Conservation (phyloP, 2,113 vertebrate species). For the Anarhynchus alexandrinus region DNA sequence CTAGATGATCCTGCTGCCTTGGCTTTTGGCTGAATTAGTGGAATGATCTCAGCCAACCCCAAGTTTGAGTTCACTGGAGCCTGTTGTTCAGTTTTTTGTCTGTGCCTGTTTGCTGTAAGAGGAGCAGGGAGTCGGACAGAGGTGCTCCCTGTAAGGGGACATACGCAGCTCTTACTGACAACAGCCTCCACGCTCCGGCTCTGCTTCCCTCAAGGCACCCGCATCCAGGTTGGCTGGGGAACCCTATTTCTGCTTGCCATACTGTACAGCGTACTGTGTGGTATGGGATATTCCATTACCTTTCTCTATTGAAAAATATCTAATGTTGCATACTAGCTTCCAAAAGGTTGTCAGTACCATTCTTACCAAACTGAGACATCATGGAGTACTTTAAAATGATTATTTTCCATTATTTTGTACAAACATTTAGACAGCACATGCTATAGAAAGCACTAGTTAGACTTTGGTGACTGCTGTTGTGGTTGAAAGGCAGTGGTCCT, state of each 20-base stretch:
- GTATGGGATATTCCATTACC: background rate
- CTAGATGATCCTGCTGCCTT: background rate
- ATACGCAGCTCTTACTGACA: background rate
- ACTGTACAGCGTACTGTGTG: background rate
- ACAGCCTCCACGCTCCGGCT: background rate
- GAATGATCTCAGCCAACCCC: background rate
- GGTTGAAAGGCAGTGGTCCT: background rate
- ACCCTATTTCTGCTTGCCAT: background rate
- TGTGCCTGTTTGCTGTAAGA: background rate
- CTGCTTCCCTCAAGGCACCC: background rate
- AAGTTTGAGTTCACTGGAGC: background rate
- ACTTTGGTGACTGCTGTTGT: background rate
- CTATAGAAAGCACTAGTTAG: background rate
- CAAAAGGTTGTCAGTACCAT: background rate
- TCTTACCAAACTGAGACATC: background rate
- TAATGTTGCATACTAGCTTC: background rate
- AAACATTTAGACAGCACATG: background rate
- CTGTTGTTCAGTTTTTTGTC: background rate
- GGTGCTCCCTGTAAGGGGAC: fast-evolving
- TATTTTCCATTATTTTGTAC: background rate
- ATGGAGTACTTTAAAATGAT: background rate
- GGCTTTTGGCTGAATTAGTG: background rate
- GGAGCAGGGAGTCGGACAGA: background rate
- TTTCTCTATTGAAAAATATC: background rate
- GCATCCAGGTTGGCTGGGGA: background rate